Percentiles rank a stretch among this genome's conserved stretches.
Evolutionary conservation across 2,113 vertebrate species (phyloP).

Genomic region (Oncorhynchus mykiss): DNA sequence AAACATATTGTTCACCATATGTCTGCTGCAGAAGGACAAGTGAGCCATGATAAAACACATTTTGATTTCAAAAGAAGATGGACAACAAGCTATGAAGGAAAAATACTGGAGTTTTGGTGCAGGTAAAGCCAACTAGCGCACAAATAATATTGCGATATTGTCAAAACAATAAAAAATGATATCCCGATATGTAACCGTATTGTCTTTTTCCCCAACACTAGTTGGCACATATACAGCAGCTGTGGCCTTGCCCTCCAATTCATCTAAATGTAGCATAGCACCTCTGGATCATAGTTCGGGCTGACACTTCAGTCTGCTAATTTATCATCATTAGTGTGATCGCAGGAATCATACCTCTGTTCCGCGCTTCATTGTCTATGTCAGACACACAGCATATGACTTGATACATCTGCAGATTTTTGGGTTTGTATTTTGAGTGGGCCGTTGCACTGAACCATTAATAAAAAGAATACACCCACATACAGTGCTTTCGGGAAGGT

Average conservation of each 20-base stretch:
- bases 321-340: slow-evolving; percentile 60
- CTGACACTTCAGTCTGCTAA: slow-evolving; percentile 36
- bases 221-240: slow-evolving; percentile 4
- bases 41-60: too few relatives aligned
- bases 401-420: background rate
- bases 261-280: slow-evolving; percentile 35
- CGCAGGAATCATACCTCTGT: slow-evolving; percentile 44
- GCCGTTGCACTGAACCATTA: slow-evolving; percentile 4
- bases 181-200: too few relatives aligned
- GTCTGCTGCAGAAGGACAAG: too few relatives aligned
- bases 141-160: too few relatives aligned
- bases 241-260: slow-evolving; percentile 19
- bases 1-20: too few relatives aligned
- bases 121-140: too few relatives aligned
- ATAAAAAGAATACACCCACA: background rate
- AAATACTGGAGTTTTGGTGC: too few relatives aligned
- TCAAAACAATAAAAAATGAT: too few relatives aligned
- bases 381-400: slow-evolving; percentile 29
- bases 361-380: slow-evolving; percentile 31
- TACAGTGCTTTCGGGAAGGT: too few relatives aligned
- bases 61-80: too few relatives aligned
- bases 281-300: slow-evolving; percentile 31
- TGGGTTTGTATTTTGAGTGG: background rate
- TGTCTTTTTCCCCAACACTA: too few relatives aligned
- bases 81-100: too few relatives aligned